Conservation (phyloP, 2,888 invertebrate genomes). For the Cecidostiba fungosa region DNA sequence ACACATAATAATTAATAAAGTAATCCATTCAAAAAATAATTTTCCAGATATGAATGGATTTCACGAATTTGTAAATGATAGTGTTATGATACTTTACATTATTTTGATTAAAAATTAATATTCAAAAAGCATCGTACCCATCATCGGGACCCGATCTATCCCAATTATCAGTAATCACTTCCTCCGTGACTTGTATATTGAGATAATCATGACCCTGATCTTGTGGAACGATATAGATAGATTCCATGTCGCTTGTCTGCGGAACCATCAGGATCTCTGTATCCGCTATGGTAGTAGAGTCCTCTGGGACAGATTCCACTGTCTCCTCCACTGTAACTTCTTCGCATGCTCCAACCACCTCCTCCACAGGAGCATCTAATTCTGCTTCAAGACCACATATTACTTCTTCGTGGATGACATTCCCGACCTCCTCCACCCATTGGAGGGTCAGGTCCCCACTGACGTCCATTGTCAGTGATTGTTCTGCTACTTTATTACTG, state of each 20-base stretch:
- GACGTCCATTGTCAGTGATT: constrained; percentile 73
- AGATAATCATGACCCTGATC: constrained; percentile 80
- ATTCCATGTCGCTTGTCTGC: constrained; percentile 79
- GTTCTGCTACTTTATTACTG: constrained; percentile 73
- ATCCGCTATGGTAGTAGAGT: constrained; percentile 68
- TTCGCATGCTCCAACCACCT: constrained; percentile 80
- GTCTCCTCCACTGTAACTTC: constrained; percentile 80
- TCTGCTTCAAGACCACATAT: constrained; percentile 82
- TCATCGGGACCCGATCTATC: constrained; percentile 87
- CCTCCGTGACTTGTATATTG: constrained; percentile 87
- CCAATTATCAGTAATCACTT: constrained; percentile 92
- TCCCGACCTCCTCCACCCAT: constrained; percentile 78
- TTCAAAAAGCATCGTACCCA: constrained; percentile 80
- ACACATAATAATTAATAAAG: constrained; percentile 48
- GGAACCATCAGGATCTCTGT: constrained; percentile 77
- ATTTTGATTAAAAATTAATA: constrained; percentile 27
- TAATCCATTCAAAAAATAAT: not conserved
- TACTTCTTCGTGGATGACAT: constrained; percentile 81
- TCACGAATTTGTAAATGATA: not conserved
- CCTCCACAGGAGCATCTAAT: constrained; percentile 77
- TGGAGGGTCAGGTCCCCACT: constrained; percentile 76
- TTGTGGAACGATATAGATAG: constrained; percentile 80
- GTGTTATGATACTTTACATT: not conserved
- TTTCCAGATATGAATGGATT: not conserved
- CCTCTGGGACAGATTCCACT: constrained; percentile 71